Conservation (phyloP, 2,888 invertebrate species). For the Diarsia rubi region DNA sequence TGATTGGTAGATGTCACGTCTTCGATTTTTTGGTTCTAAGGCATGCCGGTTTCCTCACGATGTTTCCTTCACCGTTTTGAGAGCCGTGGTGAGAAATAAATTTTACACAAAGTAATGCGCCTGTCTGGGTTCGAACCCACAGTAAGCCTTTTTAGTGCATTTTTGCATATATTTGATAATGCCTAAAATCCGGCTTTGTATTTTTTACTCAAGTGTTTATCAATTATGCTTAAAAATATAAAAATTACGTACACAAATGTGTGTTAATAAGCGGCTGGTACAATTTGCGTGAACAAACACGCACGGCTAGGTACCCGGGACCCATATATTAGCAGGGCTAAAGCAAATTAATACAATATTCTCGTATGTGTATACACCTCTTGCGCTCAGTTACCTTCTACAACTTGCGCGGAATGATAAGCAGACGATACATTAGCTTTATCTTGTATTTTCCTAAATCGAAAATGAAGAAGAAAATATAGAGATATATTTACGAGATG, state of each 20-base stretch:
- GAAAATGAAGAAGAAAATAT: constrained; percentile 12
- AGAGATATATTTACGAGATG: not conserved
- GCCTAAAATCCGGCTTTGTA: constrained; percentile 33
- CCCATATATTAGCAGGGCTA: constrained; percentile 50
- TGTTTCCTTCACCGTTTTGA: too few species aligned
- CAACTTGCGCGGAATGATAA: constrained; percentile 63
- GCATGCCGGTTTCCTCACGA: too few species aligned
- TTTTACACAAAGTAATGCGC: too few species aligned
- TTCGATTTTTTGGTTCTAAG: too few species aligned
- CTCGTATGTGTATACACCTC: constrained; percentile 34
- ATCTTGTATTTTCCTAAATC: constrained; percentile 36
- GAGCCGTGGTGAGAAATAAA: too few species aligned
- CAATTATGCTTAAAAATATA: constrained; percentile 50
- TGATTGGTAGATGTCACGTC: too few species aligned
- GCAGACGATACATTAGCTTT: constrained; percentile 55
- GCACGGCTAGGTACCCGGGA: constrained; percentile 31
- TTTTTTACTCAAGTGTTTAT: constrained; percentile 57
- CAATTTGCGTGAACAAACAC: constrained; percentile 34
- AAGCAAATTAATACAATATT: constrained; percentile 59
- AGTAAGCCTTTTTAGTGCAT: too few species aligned
- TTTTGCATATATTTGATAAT: too few species aligned
- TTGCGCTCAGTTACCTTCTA: constrained; percentile 63
- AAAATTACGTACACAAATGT: constrained; percentile 26
- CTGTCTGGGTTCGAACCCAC: too few species aligned
- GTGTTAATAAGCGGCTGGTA: constrained; percentile 29